A percentile compares a stretch with the other conserved stretches of the same genome.
These are phyloP conservation scores for Volucella inanis DNA, from an alignment of 2,888 invertebrate species.

Conservation along the genomic window DNA sequence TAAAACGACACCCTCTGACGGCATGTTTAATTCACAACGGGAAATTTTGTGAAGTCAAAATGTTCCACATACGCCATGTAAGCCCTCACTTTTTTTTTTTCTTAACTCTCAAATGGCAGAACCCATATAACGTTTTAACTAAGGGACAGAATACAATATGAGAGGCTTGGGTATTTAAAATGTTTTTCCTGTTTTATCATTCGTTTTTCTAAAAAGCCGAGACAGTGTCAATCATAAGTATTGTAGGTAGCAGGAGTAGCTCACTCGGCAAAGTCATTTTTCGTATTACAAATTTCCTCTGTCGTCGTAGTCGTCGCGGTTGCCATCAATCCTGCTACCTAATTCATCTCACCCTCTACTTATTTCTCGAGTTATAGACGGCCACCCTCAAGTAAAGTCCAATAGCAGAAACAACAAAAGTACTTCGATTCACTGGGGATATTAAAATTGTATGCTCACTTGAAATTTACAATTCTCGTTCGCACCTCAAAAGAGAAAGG, in stretches of 20 bases:
- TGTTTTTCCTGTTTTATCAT: not conserved
- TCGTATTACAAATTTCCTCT: not conserved
- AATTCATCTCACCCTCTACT: constrained; percentile 22
- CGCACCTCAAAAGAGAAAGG: constrained; percentile 55
- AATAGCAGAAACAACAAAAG: constrained; percentile 43
- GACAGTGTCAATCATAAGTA: constrained; percentile 1
- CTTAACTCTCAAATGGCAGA: too few species aligned
- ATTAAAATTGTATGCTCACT: constrained; percentile 67
- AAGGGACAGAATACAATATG: not conserved
- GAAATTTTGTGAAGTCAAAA: not conserved
- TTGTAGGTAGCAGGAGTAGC: not conserved
- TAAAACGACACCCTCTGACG: too few species aligned
- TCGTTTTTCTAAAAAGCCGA: too few species aligned
- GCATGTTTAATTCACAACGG: not conserved
- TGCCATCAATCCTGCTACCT: constrained; percentile 22
- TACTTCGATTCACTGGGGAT: constrained; percentile 41
- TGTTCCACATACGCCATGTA: constrained; percentile 18
- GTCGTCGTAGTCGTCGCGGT: not conserved
- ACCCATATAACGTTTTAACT: not conserved
- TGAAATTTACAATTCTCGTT: constrained; percentile 66
- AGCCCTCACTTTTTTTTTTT: not conserved
- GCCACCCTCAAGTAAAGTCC: constrained; percentile 35
- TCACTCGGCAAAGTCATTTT: not conserved
- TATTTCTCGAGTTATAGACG: not conserved
- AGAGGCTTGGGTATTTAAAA: constrained; percentile 7